Conservation (phyloP, 2,113 vertebrate species). For the Gorsachius goisagi region DNA sequence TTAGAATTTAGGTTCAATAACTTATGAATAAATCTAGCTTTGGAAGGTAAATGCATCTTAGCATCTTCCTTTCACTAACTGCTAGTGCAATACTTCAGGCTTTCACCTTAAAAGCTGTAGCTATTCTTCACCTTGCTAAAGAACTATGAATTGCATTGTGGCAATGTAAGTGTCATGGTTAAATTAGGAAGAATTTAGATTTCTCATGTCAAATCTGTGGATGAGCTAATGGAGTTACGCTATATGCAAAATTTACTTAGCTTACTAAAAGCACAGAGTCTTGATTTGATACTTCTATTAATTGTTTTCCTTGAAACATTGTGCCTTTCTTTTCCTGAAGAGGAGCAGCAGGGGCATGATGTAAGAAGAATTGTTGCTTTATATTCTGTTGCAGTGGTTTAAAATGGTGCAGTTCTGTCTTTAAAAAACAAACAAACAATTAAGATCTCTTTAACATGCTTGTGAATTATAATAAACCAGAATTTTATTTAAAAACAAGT, state of each 20-base stretch:
- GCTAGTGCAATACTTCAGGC: background rate
- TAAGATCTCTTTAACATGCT: background rate
- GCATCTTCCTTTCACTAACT: background rate
- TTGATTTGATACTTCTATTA: background rate
- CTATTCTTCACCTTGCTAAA: background rate
- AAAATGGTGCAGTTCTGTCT: background rate
- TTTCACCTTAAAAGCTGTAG: background rate
- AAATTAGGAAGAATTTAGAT: background rate
- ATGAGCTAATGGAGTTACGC: background rate
- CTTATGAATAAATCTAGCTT: background rate
- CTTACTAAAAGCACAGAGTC: background rate
- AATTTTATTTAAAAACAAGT: background rate
- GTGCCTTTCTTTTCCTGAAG: background rate
- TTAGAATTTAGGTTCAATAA: slow-evolving; percentile 17
- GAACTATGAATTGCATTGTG: background rate
- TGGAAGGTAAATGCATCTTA: background rate
- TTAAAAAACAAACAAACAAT: background rate
- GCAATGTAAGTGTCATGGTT: background rate
- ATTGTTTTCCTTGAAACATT: background rate
- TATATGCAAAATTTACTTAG: background rate
- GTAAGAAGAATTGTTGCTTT: background rate
- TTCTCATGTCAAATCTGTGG: background rate
- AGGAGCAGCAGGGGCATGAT: background rate
- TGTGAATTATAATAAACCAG: background rate
- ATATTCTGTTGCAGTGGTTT: background rate